Conservation (phyloP, 2,888 invertebrate species). For the Eucera pruinosa region DNA sequence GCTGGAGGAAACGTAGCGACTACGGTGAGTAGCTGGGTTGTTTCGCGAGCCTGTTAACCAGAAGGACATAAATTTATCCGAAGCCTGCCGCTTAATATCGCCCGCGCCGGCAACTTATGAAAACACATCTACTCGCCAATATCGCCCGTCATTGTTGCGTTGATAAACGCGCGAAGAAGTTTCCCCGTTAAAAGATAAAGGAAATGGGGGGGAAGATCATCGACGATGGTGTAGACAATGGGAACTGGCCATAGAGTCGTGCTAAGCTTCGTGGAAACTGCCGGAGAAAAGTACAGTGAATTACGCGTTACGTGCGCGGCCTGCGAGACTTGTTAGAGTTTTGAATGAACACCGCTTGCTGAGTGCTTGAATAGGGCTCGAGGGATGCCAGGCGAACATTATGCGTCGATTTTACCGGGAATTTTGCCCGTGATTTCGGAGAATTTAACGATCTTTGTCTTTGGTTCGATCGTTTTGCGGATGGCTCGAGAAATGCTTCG, state of each 20-base stretch:
- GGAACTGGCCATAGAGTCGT: conserved; percentile 9
- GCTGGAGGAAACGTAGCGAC: conserved; percentile 1
- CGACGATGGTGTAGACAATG: conserved; percentile 43
- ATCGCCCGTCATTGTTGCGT: conserved; percentile 43
- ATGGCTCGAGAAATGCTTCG: too few species aligned
- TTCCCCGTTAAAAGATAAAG: conserved; percentile 42
- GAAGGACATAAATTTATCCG: conserved; percentile 54
- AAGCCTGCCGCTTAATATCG: conserved; percentile 74
- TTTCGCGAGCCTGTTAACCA: conserved; percentile 17
- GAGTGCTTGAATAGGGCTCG: conserved; percentile 7
- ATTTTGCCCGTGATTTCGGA: neutral
- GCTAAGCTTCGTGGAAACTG: conserved; percentile 4
- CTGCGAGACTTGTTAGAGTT: conserved; percentile 27
- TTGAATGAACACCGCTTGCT: conserved; percentile 17
- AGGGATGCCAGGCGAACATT: neutral
- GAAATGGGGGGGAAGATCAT: conserved; percentile 23
- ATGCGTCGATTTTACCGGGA: neutral
- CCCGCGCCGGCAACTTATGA: conserved; percentile 72
- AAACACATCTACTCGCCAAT: conserved; percentile 35
- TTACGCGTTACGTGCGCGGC: conserved; percentile 39
- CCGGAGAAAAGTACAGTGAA: conserved; percentile 41
- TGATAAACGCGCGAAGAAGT: conserved; percentile 56
- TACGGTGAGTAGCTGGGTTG: neutral
- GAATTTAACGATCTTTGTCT: neutral
- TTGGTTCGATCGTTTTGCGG: neutral